Percentiles rank a stretch among this genome's conserved stretches.
These are phyloP conservation scores for Drosophila lacteicornis DNA, from an alignment of 1,140 invertebrate species.

Conservation along the genomic window DNA sequence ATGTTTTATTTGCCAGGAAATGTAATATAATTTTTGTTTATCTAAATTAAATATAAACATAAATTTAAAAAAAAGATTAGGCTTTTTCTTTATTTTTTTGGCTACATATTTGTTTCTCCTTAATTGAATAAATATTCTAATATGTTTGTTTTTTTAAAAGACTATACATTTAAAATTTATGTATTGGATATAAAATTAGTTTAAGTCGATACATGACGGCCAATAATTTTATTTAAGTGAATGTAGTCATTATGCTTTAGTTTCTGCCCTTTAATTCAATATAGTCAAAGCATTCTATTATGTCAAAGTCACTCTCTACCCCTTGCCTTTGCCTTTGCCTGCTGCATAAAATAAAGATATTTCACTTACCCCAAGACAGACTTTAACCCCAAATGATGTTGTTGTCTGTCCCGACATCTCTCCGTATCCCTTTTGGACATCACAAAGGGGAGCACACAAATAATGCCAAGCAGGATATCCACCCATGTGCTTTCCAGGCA, in stretches of 20 bases:
- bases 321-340: neutral
- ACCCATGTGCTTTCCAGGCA: conserved; percentile 59
- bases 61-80: too few relatives aligned
- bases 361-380: conserved; percentile 24
- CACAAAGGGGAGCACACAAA: conserved; percentile 16
- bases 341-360: conserved; percentile 62
- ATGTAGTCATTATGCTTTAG: neutral
- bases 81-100: too few relatives aligned
- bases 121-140: too few relatives aligned
- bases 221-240: too few relatives aligned
- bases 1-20: too few relatives aligned
- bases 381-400: conserved; percentile 53
- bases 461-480: conserved; percentile 29
- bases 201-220: too few relatives aligned
- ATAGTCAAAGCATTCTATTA: neutral
- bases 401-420: conserved; percentile 16
- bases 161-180: too few relatives aligned
- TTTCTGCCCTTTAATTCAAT: conserved; percentile 8
- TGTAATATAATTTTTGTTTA: too few relatives aligned
- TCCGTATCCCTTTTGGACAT: conserved; percentile 17
- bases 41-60: too few relatives aligned
- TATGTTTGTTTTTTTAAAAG: too few relatives aligned
- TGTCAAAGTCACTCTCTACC: conserved; percentile 2
- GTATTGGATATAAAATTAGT: too few relatives aligned
- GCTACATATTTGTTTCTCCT: too few relatives aligned